Percentiles rank a stretch among this genome's conserved stretches.
phyloP scores from a whole-genome alignment of 2,888 invertebrate species.

The Lamellibrachia satsuma region DNA sequence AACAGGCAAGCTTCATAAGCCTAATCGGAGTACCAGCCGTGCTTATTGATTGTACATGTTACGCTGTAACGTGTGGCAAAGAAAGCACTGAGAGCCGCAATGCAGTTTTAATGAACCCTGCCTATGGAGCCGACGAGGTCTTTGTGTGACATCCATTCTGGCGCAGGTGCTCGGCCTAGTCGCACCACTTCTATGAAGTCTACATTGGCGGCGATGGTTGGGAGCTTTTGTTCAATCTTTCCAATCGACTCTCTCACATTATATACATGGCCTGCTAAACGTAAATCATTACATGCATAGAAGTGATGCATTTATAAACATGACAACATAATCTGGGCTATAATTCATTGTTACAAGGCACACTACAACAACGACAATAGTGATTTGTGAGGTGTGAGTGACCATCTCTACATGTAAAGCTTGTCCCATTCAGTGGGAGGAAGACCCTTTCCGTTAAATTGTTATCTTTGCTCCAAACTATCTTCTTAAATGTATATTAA shows the following conservation, averaged over 20 bases:
- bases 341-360: background rate
- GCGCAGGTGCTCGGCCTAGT: background rate
- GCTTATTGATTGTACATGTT: background rate
- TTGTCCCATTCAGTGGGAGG: too few species aligned
- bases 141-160: background rate
- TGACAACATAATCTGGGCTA: background rate
- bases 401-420: background rate
- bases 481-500: background rate
- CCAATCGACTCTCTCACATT: background rate
- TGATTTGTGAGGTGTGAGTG: background rate
- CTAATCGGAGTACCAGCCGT: background rate
- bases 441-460: background rate
- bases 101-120: constrained; percentile 10
- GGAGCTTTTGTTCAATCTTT: background rate
- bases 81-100: constrained; percentile 2
- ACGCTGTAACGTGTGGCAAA: background rate
- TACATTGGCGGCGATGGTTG: background rate
- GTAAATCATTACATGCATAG: background rate
- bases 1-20: background rate
- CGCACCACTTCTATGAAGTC: background rate
- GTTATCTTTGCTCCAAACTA: background rate
- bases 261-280: background rate
- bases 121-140: background rate
- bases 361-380: background rate
- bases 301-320: background rate